Evolutionary conservation across 2,888 invertebrate species (phyloP), one percentile per base, ranked within the genome.

Genomic region (Crematogaster levior): DNA sequence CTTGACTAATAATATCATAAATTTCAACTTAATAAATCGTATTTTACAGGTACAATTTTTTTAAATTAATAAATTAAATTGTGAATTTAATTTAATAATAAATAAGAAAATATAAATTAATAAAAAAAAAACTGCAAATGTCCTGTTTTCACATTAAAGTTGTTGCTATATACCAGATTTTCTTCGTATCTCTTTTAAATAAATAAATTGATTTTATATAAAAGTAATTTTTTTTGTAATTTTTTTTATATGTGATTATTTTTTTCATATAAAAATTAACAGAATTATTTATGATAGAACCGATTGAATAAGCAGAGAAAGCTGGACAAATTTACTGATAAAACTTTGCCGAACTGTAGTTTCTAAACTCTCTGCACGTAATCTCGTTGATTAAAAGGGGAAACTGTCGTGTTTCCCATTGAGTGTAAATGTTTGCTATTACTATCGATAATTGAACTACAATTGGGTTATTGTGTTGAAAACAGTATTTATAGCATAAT

Each of bases 381-480:
- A 74, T 63, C 53, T 74, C 43, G 63, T 74, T 63, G 74, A 81
- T 81, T 74, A 61, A 74, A 63, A 74, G 61, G 30, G 40, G 21
- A 63, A 40, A 63, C 74, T 37, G 15, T 43, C 74, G 12, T 40
- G 63, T 81, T 73, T 81, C 24, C 21, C 43, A 48, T 63, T 74
- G 24, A 43, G 12, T 53, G 53, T 30, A 81, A 73, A 81, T 81
- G 48, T 81, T 74, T 73, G 51, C 40, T 46, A 72, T 30, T 74
- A 61, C 24, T 81, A 27, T 74, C 18, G 30, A 61, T 81, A 81
- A 73, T 74, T 74, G 61, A 4, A 24, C 37, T 75, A 65, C 48
- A 48, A 75, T 65, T 65, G 65, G n/a, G 10, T 43, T 60, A 43
- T 43, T 65, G 24, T 74, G 5, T 51, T 63, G 51, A 24, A 63